Conservation (phyloP, 2,113 vertebrate genomes). For the Prinia subflava region DNA sequence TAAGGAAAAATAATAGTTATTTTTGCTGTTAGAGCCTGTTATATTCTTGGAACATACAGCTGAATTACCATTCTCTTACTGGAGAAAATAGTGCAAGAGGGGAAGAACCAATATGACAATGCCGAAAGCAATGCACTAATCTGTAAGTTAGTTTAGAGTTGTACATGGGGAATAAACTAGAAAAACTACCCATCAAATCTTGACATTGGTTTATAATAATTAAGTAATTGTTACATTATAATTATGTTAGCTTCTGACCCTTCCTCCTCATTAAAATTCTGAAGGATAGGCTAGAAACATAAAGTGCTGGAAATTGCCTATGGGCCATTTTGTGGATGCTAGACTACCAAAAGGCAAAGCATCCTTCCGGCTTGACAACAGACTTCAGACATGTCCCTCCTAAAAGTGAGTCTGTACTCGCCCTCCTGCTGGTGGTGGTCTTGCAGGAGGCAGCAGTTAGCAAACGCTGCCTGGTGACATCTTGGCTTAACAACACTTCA, state of each 20-base stretch:
- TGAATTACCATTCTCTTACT: not conserved
- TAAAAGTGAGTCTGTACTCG: not conserved
- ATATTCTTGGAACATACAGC: not conserved
- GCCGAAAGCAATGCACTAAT: not conserved
- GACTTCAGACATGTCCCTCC: not conserved
- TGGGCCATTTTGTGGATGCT: not conserved
- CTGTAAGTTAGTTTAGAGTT: not conserved
- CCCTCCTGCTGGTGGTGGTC: not conserved
- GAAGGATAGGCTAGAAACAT: not conserved
- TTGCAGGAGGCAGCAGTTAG: not conserved
- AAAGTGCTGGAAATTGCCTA: not conserved
- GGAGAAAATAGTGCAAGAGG: not conserved
- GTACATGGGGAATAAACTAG: not conserved
- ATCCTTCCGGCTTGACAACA: fast-evolving
- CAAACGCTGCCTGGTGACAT: not conserved
- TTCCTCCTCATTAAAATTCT: not conserved
- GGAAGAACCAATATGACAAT: not conserved
- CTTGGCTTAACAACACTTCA: not conserved
- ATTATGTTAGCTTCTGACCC: not conserved
- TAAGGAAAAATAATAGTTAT: constrained; percentile 14
- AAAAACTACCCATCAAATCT: not conserved
- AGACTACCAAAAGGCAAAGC: not conserved
- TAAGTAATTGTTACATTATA: not conserved
- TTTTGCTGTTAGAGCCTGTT: not conserved
- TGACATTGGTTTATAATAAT: not conserved